Evolutionary conservation across 2,888 invertebrate genomes (phyloP).

Genomic region (Pharmacophagus antenor): DNA sequence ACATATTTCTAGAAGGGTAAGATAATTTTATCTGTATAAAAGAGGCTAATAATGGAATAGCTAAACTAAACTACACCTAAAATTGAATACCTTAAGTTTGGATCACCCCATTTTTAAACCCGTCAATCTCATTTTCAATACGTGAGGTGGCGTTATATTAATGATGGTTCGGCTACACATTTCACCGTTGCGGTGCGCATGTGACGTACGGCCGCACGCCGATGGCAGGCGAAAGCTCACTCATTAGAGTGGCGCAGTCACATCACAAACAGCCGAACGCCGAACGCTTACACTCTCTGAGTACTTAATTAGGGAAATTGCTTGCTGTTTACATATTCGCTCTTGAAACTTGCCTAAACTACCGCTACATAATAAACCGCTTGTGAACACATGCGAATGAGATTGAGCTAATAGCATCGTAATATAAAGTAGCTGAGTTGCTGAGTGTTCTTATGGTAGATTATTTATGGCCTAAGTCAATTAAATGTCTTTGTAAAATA

Average conservation of each 20-base stretch:
- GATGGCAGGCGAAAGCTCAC: slow-evolving; percentile 43
- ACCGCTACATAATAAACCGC: slow-evolving; percentile 35
- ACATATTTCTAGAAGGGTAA: no score
- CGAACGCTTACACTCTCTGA: slow-evolving; percentile 48
- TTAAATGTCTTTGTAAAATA: neutral
- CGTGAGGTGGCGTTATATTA: slow-evolving; percentile 11
- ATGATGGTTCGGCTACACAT: slow-evolving; percentile 39
- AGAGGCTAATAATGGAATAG: no score
- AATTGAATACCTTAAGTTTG: no score
- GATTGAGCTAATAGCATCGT: slow-evolving; percentile 22
- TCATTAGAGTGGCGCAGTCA: slow-evolving; percentile 43
- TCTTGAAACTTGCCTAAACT: slow-evolving; percentile 58
- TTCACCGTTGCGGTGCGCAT: slow-evolving; percentile 38
- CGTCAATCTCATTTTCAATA: neutral
- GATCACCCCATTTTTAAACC: no score
- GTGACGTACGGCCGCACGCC: slow-evolving; percentile 34
- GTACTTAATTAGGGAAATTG: slow-evolving; percentile 73
- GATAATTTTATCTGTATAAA: no score
- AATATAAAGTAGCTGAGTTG: slow-evolving; percentile 14
- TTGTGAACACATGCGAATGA: slow-evolving; percentile 22
- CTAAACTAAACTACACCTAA: no score
- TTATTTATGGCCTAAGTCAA: neutral
- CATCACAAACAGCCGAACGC: slow-evolving; percentile 50
- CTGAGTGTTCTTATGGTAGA: neutral
- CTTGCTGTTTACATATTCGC: slow-evolving; percentile 58